phyloP scores from a whole-genome alignment of 2,113 vertebrate genomes.

The Catagonus wagneri region DNA sequence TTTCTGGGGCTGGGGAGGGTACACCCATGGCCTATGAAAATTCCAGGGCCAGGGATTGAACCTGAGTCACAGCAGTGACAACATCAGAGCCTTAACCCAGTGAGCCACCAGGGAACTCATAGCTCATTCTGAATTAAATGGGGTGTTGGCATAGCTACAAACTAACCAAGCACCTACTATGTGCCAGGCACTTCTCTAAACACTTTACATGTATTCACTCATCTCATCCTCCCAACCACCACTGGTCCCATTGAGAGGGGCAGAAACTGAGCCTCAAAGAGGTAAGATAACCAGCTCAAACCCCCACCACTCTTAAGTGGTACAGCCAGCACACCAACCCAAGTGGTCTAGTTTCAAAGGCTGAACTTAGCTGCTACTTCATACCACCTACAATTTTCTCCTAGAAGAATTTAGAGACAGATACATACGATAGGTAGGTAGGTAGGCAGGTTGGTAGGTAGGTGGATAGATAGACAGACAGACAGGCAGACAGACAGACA shows the following conservation, averaged over 20 bases:
- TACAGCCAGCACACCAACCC: background rate
- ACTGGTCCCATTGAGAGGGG: background rate
- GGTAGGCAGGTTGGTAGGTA: too few relatives aligned
- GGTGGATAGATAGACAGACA: background rate
- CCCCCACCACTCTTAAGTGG: background rate
- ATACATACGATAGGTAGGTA: background rate
- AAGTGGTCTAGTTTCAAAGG: background rate
- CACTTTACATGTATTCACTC: background rate
- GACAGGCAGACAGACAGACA: background rate
- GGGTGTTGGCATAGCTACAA: background rate
- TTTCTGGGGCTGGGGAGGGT: too few relatives aligned
- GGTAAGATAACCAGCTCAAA: background rate
- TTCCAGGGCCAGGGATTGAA: too few relatives aligned
- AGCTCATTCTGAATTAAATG: too few relatives aligned
- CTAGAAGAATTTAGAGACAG: background rate
- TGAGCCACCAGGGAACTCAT: too few relatives aligned
- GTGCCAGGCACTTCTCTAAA: background rate
- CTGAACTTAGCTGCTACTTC: background rate
- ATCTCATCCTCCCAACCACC: background rate
- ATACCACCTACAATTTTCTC: background rate
- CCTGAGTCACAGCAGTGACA: too few relatives aligned
- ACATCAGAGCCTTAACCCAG: too few relatives aligned
- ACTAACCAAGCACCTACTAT: background rate
- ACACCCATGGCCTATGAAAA: too few relatives aligned
- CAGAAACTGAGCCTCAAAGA: background rate